Evolutionary conservation across 37 sponge, comb jelly and placozoan species (phyloP), one percentile per base, ranked within the genome.

Genomic region (Corticium candelabrum): DNA sequence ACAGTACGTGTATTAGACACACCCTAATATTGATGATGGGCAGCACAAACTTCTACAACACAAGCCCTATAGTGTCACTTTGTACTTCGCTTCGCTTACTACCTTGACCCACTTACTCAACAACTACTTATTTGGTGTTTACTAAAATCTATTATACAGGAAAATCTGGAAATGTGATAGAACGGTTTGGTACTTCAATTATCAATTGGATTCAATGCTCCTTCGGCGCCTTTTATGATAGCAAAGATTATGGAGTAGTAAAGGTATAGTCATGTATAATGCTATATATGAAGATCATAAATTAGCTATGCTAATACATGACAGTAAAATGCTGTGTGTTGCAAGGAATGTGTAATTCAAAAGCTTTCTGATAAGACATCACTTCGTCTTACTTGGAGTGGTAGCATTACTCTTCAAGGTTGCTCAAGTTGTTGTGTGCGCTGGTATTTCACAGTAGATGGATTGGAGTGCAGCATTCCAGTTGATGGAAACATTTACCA

Each of bases 401-500:
- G 73, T 32, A 34, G 5, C 36, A 7, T 70, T 4, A 7, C 31
- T 32, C 31, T 70, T 70, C 29, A 15, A 29, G 73, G 73, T 5
- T 70, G 73, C 36, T 30, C 29, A 4, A 70, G 21, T 15, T 70
- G 73, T 70, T 70, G 73, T 34, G 5, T 4, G 7, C 33, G 73
- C 33, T 70, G 73, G 73, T 70, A 29, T 15, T 70, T 70, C 29
- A 70, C 73, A 7, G 7, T 70, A 4, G 31, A 70, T 32, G 73
- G 73, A 7, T 35, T 15, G 4, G 73, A 70, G 36, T 70, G 73
- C 36, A 4, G 5, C 73, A 29, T 5, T 7, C 33, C 33, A 29
- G 21, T 70, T 70, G 73, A 70, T 35, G 73, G 31, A 30, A 32
- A 4, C 73, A 70, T 70, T 4, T 70, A 70, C 36, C 62, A 50